Percentiles rank a stretch among this genome's conserved stretches.
Evolutionary conservation across 2,113 vertebrate genomes (phyloP).

Genomic region (Rhinoderma darwinii): DNA sequence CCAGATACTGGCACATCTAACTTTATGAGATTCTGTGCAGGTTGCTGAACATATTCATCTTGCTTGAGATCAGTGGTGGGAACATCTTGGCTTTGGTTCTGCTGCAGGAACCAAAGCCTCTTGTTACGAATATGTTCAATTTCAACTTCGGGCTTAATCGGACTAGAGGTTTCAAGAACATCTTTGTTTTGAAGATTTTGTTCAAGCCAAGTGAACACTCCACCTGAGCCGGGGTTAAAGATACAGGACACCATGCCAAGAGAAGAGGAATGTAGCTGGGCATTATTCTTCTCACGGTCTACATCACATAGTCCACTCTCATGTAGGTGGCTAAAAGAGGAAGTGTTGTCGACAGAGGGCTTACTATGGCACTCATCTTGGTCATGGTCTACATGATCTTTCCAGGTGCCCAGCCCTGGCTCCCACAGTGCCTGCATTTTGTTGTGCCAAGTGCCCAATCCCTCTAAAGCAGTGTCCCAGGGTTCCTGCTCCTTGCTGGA

Average conservation of each 20-base stretch:
- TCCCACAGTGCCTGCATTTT: constrained; percentile 12
- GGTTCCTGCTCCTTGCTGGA: not conserved
- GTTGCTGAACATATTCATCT: not conserved
- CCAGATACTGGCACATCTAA: not conserved
- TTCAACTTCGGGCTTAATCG: constrained; percentile 63
- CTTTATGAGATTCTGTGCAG: not conserved
- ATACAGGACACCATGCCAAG: constrained; percentile 30
- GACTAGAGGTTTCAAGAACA: not conserved
- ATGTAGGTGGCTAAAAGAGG: too few species aligned
- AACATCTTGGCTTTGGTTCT: not conserved
- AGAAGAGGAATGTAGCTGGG: not conserved
- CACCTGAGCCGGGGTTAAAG: not conserved
- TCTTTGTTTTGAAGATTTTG: not conserved
- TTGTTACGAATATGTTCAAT: constrained; percentile 67
- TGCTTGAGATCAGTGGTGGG: not conserved
- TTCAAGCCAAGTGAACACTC: not conserved
- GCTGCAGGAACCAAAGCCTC: constrained; percentile 70
- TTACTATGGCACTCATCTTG: not conserved
- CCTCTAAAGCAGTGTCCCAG: not conserved
- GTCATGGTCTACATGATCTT: not conserved
- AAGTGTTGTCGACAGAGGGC: not conserved
- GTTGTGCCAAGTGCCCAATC: not conserved
- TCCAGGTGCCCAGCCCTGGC: constrained; percentile 23
- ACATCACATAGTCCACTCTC: not conserved
- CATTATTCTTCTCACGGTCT: not conserved